phyloP scores from a whole-genome alignment of 92 coral and sea anemone species.

The Pocillopora grandis region DNA sequence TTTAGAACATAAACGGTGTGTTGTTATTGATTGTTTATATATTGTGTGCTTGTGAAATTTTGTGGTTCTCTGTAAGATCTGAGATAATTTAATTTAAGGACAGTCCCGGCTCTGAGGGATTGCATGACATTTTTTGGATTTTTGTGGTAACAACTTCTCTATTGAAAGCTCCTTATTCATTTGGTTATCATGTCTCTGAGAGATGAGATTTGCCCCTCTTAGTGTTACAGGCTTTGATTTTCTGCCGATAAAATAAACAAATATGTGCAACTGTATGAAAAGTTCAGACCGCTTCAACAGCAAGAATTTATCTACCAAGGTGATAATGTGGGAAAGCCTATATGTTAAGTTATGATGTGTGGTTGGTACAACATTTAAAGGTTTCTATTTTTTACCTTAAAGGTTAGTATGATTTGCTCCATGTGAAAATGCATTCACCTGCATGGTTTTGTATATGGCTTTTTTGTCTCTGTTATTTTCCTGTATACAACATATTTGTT shows the following conservation, averaged over 20 bases:
- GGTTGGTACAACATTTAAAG: background rate
- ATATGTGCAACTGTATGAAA: background rate
- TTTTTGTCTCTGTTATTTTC: background rate
- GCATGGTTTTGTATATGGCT: background rate
- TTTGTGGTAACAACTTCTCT: conserved; percentile 56
- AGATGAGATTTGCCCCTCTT: conserved; percentile 1
- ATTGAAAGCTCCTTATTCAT: conserved; percentile 49
- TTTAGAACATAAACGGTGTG: background rate
- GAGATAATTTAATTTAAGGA: conserved; percentile 8
- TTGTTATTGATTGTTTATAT: background rate
- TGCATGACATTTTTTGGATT: conserved; percentile 75
- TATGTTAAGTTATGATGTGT: too few relatives aligned
- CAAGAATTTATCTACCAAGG: too few relatives aligned
- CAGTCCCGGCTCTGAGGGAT: background rate
- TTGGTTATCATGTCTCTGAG: conserved; percentile 9
- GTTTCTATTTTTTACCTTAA: conserved; percentile 10
- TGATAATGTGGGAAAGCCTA: too few relatives aligned
- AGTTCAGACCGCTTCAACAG: background rate
- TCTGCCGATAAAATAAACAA: conserved; percentile 12
- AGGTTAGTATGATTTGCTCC: conserved; percentile 10
- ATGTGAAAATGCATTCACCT: background rate
- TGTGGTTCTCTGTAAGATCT: conserved; percentile 1
- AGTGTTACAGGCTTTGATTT: conserved; percentile 1
- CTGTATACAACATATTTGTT: background rate
- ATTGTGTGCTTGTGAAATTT: background rate